Base-by-base conservation (phyloP, 2,797 vertebrate species). In the Anabacerthia variegaticeps region DNA sequence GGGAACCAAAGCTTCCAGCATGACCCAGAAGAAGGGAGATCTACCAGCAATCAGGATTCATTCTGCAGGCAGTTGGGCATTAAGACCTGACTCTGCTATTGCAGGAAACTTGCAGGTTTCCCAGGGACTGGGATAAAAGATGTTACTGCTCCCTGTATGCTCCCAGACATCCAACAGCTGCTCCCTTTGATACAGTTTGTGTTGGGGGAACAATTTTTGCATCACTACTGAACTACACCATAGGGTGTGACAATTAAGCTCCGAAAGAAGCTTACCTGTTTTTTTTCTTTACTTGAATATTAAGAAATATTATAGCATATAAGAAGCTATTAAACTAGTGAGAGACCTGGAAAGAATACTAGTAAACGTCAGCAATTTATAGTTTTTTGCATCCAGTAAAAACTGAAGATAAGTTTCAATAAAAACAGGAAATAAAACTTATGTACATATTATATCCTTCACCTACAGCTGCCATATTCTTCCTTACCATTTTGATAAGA, bases 71-170 rank as follows among this genome's bases (percentile, higher is more conserved):
- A 43, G 39, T 2, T 48, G 80, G 63, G 41, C 48, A 51, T 39
- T 20, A 48, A 30, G 51, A 43, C 36, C 27, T 1, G 9, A 27
- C 43, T 43, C 36, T 61, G 46, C 24, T 37, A 13, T 15, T 49
- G 39, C 22, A 30, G 55, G 55, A 26, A 52, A 52, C 32, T 10
- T 69, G 32, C 20, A 59, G 21, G 34, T 71, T 59, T 66, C 32
- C 49, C 44, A 36, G 68, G 14, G 41, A 77, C 15, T 16, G 9
- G 27, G 15, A 27, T 11, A 44, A 78, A 67, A 30, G 44, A 21
- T 0, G 2, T 18, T 37, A n/a, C 23, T 20, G 20, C 21, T 14
- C 21, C 36, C 56, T 26, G 0, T 12, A 30, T 4, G 20, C 58
- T 80, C 46, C 69, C 32, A 39, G 63, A 15, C 39, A 71, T 6